Evolutionary conservation across 1,140 invertebrate genomes (phyloP).

Genomic region (Trinorchestia longiramus): DNA sequence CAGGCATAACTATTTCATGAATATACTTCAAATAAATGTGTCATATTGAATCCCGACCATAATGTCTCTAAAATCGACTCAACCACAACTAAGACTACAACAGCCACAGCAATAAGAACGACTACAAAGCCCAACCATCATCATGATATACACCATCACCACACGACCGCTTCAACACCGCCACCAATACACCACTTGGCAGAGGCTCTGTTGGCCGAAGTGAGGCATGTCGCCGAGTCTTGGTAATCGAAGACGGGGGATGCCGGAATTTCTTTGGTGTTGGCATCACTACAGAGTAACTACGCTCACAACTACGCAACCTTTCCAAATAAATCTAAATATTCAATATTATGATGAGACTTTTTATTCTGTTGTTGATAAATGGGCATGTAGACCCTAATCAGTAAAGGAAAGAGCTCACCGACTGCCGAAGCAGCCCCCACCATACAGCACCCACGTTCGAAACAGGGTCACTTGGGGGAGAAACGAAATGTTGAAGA

Average conservation of each 20-base stretch:
- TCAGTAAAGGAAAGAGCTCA: background rate
- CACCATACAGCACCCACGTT: background rate
- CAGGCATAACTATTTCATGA: background rate
- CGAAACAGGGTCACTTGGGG: background rate
- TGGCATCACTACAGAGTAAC: background rate
- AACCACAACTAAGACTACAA: background rate
- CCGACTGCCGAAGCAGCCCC: background rate
- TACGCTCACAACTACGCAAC: background rate
- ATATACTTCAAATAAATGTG: background rate
- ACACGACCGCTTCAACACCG: background rate
- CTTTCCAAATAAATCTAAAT: background rate
- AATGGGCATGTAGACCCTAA: background rate
- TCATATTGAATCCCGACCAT: too few relatives aligned
- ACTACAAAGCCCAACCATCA: too few relatives aligned
- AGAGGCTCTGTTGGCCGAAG: background rate
- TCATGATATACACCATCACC: background rate
- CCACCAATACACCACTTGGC: background rate
- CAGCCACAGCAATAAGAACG: background rate
- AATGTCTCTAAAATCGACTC: background rate
- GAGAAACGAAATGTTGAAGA: background rate
- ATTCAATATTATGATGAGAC: background rate
- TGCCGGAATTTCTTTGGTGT: background rate
- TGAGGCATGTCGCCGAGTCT: background rate
- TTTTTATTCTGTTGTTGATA: background rate
- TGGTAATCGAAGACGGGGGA: background rate